These are phyloP conservation scores for Maniola hyperantus DNA, from an alignment of 2,888 invertebrate species.

Conservation along the genomic window DNA sequence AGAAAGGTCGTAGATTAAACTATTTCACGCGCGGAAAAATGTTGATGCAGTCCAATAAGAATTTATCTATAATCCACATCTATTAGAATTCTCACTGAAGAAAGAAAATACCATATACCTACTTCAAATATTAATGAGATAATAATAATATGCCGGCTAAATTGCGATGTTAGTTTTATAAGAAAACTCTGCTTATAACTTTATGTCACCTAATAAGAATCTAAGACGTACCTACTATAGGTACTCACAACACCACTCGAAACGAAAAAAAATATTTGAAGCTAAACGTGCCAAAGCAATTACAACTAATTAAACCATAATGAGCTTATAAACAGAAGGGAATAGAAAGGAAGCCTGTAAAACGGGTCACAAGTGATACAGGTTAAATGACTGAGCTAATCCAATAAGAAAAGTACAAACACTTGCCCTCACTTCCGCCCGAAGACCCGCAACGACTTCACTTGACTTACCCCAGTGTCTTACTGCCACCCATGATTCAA, in stretches of 20 bases:
- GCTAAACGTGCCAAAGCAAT: slow-evolving; percentile 32
- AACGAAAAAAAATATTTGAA: neutral
- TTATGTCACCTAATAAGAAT: neutral
- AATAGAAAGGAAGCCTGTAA: slow-evolving; percentile 65
- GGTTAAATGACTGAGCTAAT: slow-evolving; percentile 79
- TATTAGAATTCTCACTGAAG: neutral
- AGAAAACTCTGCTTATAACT: neutral
- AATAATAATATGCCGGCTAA: neutral
- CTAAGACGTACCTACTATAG: too few species aligned
- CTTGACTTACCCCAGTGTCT: slow-evolving; percentile 74
- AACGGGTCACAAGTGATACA: slow-evolving; percentile 76
- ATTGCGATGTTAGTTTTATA: neutral
- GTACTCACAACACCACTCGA: neutral
- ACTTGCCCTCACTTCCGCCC: slow-evolving; percentile 74
- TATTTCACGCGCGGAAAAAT: neutral
- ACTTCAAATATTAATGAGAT: neutral
- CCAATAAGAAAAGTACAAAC: slow-evolving; percentile 81
- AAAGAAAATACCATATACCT: neutral
- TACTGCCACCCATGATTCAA: slow-evolving; percentile 65
- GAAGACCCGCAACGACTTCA: slow-evolving; percentile 77
- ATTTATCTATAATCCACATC: neutral
- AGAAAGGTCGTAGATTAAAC: neutral
- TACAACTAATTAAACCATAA: slow-evolving; percentile 35
- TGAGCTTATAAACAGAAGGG: slow-evolving; percentile 38
- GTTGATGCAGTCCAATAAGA: neutral